Percentiles rank a stretch among this genome's conserved stretches.
These are phyloP conservation scores for Lacerta agilis DNA, from an alignment of 2,797 vertebrate genomes.

Conservation along the genomic window DNA sequence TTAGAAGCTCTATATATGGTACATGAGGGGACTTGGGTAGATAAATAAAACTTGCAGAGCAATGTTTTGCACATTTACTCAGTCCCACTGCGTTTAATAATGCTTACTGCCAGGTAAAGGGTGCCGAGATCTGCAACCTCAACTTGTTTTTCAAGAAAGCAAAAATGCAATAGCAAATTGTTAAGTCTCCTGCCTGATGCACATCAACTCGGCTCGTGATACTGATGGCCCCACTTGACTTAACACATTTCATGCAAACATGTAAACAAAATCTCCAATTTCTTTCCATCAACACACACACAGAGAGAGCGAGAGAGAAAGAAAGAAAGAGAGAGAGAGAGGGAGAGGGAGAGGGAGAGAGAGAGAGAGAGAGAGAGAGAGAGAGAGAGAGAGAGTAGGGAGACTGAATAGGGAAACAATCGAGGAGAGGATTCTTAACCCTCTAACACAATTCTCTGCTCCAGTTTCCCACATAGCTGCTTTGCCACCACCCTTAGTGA, in stretches of 20 bases:
- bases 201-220: not conserved
- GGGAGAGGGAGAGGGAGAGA: no score
- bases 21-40: no score
- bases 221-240: not conserved
- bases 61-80: not conserved
- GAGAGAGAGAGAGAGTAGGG: no score
- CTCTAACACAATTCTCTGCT: not conserved
- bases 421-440: not conserved
- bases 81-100: not conserved
- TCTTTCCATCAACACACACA: not conserved
- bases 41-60: not conserved
- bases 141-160: not conserved
- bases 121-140: not conserved
- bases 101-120: not conserved
- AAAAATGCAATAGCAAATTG: slow-evolving; percentile 20
- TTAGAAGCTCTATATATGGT: not conserved
- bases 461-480: not conserved
- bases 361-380: no score
- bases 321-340: no score
- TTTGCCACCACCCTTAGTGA: not conserved
- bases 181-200: slow-evolving; percentile 4
- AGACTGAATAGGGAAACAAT: not conserved
- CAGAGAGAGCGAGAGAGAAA: no score
- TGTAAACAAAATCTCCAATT: not conserved
- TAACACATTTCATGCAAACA: not conserved